phyloP scores from a whole-genome alignment of 2,888 invertebrate species.

The Phorcus lineatus region DNA sequence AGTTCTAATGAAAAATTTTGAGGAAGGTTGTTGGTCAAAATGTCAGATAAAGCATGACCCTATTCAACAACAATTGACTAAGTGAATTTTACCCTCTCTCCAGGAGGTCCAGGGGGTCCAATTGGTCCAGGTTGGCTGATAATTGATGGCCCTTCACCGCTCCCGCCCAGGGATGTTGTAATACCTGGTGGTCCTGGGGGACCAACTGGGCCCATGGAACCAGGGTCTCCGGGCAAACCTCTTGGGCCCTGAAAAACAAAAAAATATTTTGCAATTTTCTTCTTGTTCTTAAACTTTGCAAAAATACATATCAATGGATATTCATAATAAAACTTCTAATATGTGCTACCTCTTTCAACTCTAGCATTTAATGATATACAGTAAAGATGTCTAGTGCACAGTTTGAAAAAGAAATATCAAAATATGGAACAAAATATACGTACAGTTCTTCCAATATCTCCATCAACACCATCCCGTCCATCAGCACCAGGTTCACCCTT shows the following conservation, averaged over 20 bases:
- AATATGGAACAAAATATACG: background rate
- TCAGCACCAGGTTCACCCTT: conserved; percentile 47
- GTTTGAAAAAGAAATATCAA: no score
- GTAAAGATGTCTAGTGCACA: no score
- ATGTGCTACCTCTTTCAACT: no score
- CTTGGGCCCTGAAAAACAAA: conserved; percentile 24
- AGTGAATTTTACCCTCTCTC: conserved; percentile 20
- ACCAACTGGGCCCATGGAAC: conserved; percentile 44
- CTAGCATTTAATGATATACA: no score
- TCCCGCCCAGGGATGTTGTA: conserved; percentile 1
- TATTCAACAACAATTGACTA: no score
- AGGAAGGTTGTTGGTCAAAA: no score
- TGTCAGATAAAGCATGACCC: no score
- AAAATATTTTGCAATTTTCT: background rate
- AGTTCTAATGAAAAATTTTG: no score
- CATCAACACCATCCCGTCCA: conserved; percentile 39
- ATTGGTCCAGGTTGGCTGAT: conserved; percentile 48
- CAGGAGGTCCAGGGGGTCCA: conserved; percentile 30
- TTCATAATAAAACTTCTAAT: no score
- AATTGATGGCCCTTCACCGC: conserved; percentile 20
- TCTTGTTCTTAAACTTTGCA: no score
- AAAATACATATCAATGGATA: no score
- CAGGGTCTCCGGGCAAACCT: conserved; percentile 37
- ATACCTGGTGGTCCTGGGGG: conserved; percentile 38
- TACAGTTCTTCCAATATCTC: conserved; percentile 37